Percentiles rank a stretch among this genome's conserved stretches.
Evolutionary conservation across 2,888 invertebrate species (phyloP).

Genomic region (Dichetophora obliterata): DNA sequence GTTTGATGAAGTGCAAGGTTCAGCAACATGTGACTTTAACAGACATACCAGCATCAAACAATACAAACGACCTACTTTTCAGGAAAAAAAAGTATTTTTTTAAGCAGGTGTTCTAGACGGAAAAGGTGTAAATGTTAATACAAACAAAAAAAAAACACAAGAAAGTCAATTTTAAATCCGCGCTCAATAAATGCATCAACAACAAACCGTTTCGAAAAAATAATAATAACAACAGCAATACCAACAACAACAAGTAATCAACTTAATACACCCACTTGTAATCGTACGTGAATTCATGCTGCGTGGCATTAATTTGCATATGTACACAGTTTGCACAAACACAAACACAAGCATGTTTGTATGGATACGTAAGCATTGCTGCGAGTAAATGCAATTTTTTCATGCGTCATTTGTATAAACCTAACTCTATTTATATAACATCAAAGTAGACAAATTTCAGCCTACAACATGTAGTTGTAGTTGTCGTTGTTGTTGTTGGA

Average conservation of each 20-base stretch:
- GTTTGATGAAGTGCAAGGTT: background rate
- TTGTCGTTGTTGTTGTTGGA: slow-evolving; percentile 25
- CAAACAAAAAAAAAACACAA: background rate
- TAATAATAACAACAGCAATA: slow-evolving; percentile 26
- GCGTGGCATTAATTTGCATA: slow-evolving; percentile 27
- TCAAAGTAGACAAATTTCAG: slow-evolving; percentile 33
- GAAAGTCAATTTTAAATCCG: slow-evolving; percentile 25
- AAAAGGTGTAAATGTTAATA: background rate
- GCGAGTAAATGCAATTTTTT: background rate
- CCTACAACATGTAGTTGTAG: slow-evolving; percentile 12
- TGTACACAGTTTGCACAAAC: slow-evolving; percentile 18
- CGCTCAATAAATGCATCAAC: slow-evolving; percentile 22
- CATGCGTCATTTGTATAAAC: background rate
- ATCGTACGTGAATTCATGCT: slow-evolving; percentile 24
- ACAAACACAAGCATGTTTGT: background rate
- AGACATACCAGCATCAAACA: background rate
- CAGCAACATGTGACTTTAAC: slow-evolving; percentile 13
- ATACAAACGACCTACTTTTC: slow-evolving; percentile 22
- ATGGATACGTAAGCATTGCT: background rate
- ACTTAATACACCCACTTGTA: slow-evolving; percentile 30
- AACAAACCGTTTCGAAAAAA: background rate
- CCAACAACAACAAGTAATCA: slow-evolving; percentile 14
- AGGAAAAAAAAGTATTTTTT: background rate
- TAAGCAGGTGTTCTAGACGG: background rate
- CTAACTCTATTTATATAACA: slow-evolving; percentile 1